Percentiles rank a stretch among this genome's conserved stretches.
phyloP scores from a whole-genome alignment of 2,113 vertebrate species.

The Podocnemis expansa region DNA sequence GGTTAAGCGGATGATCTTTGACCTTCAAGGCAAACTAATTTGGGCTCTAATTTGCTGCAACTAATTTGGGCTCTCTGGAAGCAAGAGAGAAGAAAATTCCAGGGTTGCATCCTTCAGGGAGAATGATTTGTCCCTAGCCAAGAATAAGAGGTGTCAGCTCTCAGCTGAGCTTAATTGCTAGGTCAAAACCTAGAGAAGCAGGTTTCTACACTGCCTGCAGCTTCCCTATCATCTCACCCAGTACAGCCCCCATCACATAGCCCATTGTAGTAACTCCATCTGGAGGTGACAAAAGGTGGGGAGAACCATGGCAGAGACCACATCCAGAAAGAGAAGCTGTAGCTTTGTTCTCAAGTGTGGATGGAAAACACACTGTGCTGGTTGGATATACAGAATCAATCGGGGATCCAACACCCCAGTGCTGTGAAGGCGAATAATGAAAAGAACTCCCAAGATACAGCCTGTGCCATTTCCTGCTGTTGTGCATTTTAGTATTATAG shows the following conservation, averaged over 20 bases:
- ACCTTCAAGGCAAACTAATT: neutral
- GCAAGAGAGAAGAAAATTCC: neutral
- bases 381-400: neutral
- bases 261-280: neutral
- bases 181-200: neutral
- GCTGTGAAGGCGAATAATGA: fast-evolving
- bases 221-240: neutral
- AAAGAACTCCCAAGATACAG: neutral
- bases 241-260: neutral
- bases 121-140: neutral
- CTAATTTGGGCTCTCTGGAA: neutral
- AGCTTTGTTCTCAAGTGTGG: neutral
- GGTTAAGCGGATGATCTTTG: neutral
- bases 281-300: neutral
- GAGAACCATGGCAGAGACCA: neutral
- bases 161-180: neutral
- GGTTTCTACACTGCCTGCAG: neutral
- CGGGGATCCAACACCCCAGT: neutral
- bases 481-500: neutral
- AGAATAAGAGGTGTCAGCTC: neutral
- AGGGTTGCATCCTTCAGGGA: neutral
- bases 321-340: neutral
- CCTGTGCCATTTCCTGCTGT: neutral
- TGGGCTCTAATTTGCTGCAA: neutral
- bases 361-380: neutral